Conservation (phyloP, 2,113 vertebrate species). For the Anthoscopus minutus region DNA sequence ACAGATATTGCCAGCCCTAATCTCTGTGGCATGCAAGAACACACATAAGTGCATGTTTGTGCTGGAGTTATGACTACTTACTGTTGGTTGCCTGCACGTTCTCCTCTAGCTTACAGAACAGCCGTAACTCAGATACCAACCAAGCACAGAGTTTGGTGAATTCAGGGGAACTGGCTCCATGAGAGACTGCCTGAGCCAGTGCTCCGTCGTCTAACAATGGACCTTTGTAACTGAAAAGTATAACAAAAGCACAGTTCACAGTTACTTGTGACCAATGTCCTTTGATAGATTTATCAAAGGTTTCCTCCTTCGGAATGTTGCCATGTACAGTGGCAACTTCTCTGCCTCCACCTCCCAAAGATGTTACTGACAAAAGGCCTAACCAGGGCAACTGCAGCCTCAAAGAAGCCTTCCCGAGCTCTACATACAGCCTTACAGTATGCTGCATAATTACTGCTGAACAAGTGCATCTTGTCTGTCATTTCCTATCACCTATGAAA, state of each 20-base stretch:
- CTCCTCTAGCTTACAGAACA: constrained; percentile 91
- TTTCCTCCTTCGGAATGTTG: neutral
- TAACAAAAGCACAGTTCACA: constrained; percentile 39
- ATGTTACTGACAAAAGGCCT: neutral
- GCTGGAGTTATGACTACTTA: constrained; percentile 68
- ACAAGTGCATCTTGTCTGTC: neutral
- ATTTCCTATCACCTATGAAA: neutral
- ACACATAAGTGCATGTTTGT: neutral
- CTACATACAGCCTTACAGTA: neutral
- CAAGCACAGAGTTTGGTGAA: constrained; percentile 95
- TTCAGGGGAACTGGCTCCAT: constrained; percentile 88
- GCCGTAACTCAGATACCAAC: constrained; percentile 87
- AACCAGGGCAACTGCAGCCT: neutral
- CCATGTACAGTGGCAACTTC: neutral
- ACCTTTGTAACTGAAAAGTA: constrained; percentile 87
- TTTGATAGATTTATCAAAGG: neutral
- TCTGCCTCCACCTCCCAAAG: neutral
- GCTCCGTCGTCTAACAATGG: constrained; percentile 89
- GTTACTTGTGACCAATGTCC: neutral
- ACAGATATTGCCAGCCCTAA: neutral
- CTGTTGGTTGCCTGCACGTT: constrained; percentile 96
- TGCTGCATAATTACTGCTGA: neutral
- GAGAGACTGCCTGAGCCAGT: constrained; percentile 76
- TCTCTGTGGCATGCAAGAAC: neutral
- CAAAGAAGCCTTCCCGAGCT: neutral